Evolutionary conservation across 2,113 vertebrate species (phyloP), one percentile per base, ranked within the genome.

Genomic region (Platichthys flesus): DNA sequence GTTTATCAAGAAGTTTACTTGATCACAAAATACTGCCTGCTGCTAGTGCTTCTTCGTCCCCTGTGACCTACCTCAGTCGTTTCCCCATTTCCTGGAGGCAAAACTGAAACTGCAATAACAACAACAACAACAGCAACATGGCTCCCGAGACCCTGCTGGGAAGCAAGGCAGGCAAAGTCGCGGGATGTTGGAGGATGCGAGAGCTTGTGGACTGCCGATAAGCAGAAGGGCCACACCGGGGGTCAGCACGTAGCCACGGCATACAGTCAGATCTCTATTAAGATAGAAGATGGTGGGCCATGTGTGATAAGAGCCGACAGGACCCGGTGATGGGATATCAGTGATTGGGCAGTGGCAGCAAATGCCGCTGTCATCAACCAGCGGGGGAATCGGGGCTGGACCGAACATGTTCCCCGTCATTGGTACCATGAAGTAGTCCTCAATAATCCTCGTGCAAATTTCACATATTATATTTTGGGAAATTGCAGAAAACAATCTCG

Each of bases 241-340:
- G 85, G 88, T 90, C 90, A 89, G 79, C 87, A 68, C 72, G 37
- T 72, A 75, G 79, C 81, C 79, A 67, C n/a, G 23, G 58, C 68
- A 54, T 84, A 87, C 82, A 88, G 85, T 91, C 74, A 82, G 89
- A 93, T 93, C 89, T 88, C 88, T 78, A 91, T 93, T 92, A 90
- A 90, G 89, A 92, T 93, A 83, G 77, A 24, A 84, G 83, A 86
- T 84, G 74, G 86, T 83, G 87, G 86, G 77, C 78, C 45, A 13
- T 55, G 70, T 45, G 77, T 23, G 89, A 91, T 91, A 92, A 88
- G 85, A 79, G 83, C 52, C 64, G 80, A 90, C 85, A 77, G 81
- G 82, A 84, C 66, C 58, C 20, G 49, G 65, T 79, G 87, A 88
- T 87, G 84, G 77, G 87, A 89, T 89, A 79, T 85, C 84, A 81